A percentile compares a stretch with the other conserved stretches of the same genome.
Conservation (phyloP, 2,888 invertebrate species). For the Eupithecia pulchellata region DNA sequence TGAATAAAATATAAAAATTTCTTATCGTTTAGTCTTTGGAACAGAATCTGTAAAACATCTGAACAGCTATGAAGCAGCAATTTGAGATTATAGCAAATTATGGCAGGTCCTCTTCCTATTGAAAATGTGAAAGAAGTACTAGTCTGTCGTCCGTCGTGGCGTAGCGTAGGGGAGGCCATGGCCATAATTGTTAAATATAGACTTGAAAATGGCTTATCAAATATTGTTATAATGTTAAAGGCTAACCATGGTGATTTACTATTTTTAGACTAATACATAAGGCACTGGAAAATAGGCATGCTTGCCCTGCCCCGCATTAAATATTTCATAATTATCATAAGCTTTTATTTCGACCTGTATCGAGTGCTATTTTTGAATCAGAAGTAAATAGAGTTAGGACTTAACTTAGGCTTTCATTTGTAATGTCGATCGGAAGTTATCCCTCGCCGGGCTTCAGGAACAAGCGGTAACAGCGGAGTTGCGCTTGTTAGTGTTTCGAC, state of each 20-base stretch:
- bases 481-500: conserved; percentile 32
- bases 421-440: not conserved
- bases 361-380: not conserved
- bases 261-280: not conserved
- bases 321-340: not conserved
- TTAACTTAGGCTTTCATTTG: not conserved
- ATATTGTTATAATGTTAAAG: too few species aligned
- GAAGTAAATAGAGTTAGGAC: not conserved
- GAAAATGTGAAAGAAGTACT: too few species aligned
- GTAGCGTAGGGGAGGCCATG: too few species aligned
- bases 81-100: not conserved
- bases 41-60: not conserved
- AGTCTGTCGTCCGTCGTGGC: too few species aligned
- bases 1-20: not conserved
- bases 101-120: not conserved
- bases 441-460: conserved; percentile 2
- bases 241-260: too few species aligned
- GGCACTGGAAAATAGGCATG: not conserved
- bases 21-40: not conserved
- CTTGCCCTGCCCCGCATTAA: not conserved
- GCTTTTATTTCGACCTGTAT: not conserved
- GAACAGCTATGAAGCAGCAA: not conserved
- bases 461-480: conserved; percentile 16
- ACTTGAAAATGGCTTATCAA: too few species aligned
- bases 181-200: too few species aligned